Conservation (phyloP, 2,797 vertebrate genomes). For the Tympanoctomys barrerae region DNA sequence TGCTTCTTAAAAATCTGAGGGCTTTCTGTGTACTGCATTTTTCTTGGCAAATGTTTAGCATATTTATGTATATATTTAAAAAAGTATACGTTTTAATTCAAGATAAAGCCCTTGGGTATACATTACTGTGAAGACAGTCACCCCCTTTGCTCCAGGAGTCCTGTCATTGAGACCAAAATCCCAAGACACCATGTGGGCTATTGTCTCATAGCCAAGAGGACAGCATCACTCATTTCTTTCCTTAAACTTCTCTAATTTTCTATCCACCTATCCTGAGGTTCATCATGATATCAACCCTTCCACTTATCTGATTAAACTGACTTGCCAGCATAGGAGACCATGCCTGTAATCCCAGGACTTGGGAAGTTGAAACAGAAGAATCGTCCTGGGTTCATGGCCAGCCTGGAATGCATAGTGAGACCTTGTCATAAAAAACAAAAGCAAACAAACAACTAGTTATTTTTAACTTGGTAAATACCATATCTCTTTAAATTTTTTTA, state of each 20-base stretch:
- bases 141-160: neutral
- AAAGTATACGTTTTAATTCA: constrained; percentile 58
- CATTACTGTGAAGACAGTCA: neutral
- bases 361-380: neutral
- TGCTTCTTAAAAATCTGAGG: constrained; percentile 60
- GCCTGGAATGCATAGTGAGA: neutral
- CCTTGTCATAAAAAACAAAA: neutral
- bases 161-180: neutral
- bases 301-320: neutral
- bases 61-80: constrained; percentile 69
- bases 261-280: neutral
- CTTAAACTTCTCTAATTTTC: neutral
- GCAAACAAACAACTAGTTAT: neutral
- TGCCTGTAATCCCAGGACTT: neutral
- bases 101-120: neutral
- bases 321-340: neutral
- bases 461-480: too few relatives aligned
- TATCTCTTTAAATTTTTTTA: too few relatives aligned
- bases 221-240: neutral
- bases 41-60: constrained; percentile 77
- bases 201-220: neutral
- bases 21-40: constrained; percentile 63
- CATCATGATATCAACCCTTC: neutral
- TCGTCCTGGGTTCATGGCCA: neutral
- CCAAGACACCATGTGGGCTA: neutral